Evolutionary conservation across 2,797 vertebrate genomes (phyloP).

Genomic region (Silurus aristotelis): DNA sequence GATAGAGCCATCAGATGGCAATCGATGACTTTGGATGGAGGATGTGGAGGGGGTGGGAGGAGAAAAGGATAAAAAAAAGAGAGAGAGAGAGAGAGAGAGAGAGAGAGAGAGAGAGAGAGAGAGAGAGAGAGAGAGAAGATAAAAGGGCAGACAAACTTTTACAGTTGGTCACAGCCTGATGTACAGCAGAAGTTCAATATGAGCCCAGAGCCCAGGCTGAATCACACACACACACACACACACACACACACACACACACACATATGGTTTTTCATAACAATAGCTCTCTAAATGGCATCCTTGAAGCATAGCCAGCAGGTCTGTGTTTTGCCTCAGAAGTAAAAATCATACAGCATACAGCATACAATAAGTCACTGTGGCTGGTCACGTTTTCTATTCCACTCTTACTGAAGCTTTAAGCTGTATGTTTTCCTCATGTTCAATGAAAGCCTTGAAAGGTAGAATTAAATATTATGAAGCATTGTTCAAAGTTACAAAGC

Average conservation of each 20-base stretch:
- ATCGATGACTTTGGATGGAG: constrained; percentile 35
- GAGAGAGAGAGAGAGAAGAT: background rate
- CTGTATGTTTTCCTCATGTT: background rate
- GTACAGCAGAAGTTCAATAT: background rate
- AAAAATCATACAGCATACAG: background rate
- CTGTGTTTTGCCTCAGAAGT: background rate
- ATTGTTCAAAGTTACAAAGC: background rate
- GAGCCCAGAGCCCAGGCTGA: background rate
- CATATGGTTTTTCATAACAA: background rate
- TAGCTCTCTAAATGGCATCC: background rate
- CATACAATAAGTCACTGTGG: no score
- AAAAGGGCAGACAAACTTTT: constrained; percentile 14
- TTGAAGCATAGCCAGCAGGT: background rate
- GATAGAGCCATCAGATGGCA: constrained; percentile 38
- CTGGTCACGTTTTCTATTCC: background rate
- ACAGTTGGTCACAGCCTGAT: constrained; percentile 26
- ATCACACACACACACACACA: background rate
- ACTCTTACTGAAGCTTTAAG: background rate
- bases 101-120: background rate
- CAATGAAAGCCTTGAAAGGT: background rate
- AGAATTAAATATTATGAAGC: background rate
- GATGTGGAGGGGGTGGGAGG: background rate
- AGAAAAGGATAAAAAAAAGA: background rate
- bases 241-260: background rate
- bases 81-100: constrained; percentile 10